Base-by-base conservation (phyloP, 2,113 vertebrate genomes). In the Proteles cristata region DNA sequence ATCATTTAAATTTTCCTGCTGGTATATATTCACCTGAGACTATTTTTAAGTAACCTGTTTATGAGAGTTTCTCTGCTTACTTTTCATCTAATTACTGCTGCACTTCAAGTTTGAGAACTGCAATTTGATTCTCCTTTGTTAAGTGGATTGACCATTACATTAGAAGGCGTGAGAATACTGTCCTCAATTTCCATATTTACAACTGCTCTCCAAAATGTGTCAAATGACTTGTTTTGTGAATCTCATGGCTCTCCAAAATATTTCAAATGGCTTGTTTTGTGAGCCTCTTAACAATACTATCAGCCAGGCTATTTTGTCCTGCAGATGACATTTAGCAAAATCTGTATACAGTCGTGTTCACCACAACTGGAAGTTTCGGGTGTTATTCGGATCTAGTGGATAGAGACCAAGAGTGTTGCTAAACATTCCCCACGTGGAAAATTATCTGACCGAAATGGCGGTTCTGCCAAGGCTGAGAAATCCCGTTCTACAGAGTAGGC, bases 1-100 rank as follows among this genome's bases (percentile, higher is more conserved):
- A 97, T 93, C 77, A 97, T 97, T 96, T 96, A 93, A 96, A 97
- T 94, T 97, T 96, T 96, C 95, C 96, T 98, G 83, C 89, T 23
- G 7, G 79, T 79, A 50, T 88, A 83, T 65, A 87, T 74, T 94
- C 97, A 97, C 92, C 97, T 93, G 97, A 97, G 97, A 94, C 86
- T 66, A 92, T 92, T 94, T 92, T 88, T 92, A 95, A 94, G 94
- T 84, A 82, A 93, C 58, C 66, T 97, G 94, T 96, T 97, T 97
- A 94, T 80, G 55, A 90, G 94, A 96, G 81, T 85, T 95, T 88
- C 93, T 96, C 82, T 73, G 53, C 88, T 91, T 71, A 89, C 82
- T 97, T 92, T 95, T 88, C 73, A 76, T 85, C 88, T 94, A 97
- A 96, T 96, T 94, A 77, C 88, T 63, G 58, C 76, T 77, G 66